These are phyloP conservation scores for Melanostoma mellinum DNA, from an alignment of 2,888 invertebrate genomes.

Conservation along the genomic window DNA sequence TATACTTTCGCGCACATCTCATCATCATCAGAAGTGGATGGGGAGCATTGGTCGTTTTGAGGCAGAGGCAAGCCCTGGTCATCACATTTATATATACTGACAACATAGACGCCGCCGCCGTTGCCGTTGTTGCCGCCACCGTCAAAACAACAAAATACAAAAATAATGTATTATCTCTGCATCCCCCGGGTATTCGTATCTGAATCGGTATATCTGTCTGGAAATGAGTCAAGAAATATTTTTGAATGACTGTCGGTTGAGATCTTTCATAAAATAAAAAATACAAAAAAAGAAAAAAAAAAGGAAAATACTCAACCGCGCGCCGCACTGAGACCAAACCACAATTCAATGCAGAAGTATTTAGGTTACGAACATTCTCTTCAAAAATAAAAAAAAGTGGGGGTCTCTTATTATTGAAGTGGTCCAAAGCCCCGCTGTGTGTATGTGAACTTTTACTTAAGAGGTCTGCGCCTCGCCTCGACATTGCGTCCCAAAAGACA, in stretches of 20 bases:
- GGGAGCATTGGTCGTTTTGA: background rate
- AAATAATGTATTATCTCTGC: constrained; percentile 18
- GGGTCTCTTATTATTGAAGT: constrained; percentile 26
- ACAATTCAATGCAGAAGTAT: constrained; percentile 59
- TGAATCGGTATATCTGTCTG: constrained; percentile 19
- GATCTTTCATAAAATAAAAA: constrained; percentile 57
- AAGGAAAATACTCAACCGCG: constrained; percentile 21
- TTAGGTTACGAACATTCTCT: constrained; percentile 69
- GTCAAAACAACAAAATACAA: constrained; percentile 28
- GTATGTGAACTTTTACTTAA: constrained; percentile 65
- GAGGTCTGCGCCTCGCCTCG: constrained; percentile 30
- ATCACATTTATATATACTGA: constrained; percentile 22
- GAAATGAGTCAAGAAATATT: constrained; percentile 63
- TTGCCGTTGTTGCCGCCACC: constrained; percentile 2
- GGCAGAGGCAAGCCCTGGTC: constrained; percentile 37
- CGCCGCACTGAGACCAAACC: constrained; percentile 29
- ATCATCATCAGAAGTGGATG: constrained; percentile 15
- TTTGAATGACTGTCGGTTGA: constrained; percentile 60
- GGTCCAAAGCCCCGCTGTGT: constrained; percentile 24
- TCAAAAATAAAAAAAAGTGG: constrained; percentile 3
- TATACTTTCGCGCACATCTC: constrained; percentile 63
- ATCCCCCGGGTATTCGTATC: constrained; percentile 5
- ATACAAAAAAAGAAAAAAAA: constrained; percentile 9
- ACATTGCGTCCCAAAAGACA: constrained; percentile 15
- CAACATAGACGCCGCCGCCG: constrained; percentile 43